phyloP scores from a whole-genome alignment of 2,888 invertebrate genomes.

The Caenorhabditis becei region DNA sequence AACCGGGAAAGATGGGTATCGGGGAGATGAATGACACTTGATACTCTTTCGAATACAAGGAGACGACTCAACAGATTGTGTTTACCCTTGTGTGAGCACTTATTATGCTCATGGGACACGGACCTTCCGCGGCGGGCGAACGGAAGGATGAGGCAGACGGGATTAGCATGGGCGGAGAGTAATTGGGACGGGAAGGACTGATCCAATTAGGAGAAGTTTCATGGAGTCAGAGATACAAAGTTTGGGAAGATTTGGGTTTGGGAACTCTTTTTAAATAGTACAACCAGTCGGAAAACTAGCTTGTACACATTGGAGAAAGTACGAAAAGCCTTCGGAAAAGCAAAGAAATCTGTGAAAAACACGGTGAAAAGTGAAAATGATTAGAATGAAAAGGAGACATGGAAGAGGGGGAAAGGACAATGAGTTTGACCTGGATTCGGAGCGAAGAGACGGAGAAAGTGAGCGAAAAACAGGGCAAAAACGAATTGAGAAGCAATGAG shows the following conservation, averaged over 20 bases:
- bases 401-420: conserved; percentile 24
- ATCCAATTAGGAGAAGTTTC: background rate
- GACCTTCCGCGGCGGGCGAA: background rate
- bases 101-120: conserved; percentile 45
- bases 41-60: conserved; percentile 24
- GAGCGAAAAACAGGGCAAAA: conserved; percentile 1
- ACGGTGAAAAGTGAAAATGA: conserved; percentile 15
- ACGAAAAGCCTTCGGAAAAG: no score
- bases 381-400: conserved; percentile 16
- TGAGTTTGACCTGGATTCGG: conserved; percentile 49
- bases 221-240: no score
- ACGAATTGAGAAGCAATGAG: background rate
- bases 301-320: no score
- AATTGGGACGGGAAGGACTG: background rate
- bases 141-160: conserved; percentile 6
- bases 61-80: conserved; percentile 46
- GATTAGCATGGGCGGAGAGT: background rate
- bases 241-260: background rate
- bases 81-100: conserved; percentile 32
- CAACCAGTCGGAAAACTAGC: no score
- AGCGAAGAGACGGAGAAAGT: conserved; percentile 24
- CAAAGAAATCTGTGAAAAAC: background rate
- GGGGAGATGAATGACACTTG: conserved; percentile 14
- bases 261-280: background rate
- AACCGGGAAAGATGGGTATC: background rate